A percentile compares a stretch with the other conserved stretches of the same genome.
Conservation (phyloP, 2,888 invertebrate species). For the Alviniconcha strummeri region DNA sequence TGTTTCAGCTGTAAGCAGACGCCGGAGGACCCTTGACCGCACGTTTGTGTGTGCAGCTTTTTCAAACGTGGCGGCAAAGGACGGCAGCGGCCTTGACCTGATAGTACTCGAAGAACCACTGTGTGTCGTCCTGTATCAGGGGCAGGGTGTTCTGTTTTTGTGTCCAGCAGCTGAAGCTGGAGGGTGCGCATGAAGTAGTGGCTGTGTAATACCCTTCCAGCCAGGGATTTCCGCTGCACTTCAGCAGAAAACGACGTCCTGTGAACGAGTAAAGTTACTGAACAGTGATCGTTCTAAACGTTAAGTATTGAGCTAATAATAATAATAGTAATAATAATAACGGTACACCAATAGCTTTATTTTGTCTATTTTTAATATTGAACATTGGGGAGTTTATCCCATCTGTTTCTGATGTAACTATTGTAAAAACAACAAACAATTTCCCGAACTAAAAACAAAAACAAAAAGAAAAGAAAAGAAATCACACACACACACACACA, state of each 20-base stretch:
- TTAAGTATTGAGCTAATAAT: not conserved
- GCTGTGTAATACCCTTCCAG: conserved; percentile 28
- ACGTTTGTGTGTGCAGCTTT: not conserved
- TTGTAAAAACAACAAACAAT: too few species aligned
- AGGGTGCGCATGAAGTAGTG: conserved; percentile 12
- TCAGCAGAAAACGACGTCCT: conserved; percentile 32
- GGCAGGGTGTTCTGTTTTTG: not conserved
- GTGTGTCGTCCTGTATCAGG: conserved; percentile 15
- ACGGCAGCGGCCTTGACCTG: conserved; percentile 17
- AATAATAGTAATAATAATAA: not conserved
- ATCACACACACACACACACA: not conserved
- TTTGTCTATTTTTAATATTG: too few species aligned
- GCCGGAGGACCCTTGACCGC: not conserved
- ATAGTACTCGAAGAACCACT: conserved; percentile 27
- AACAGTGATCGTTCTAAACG: too few species aligned
- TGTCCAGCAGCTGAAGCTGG: conserved; percentile 1
- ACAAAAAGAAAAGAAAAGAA: not conserved
- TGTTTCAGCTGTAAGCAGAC: conserved; percentile 8
- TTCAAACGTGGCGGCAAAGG: conserved; percentile 15
- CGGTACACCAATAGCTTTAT: not conserved
- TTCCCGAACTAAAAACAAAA: too few species aligned
- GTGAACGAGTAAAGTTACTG: not conserved
- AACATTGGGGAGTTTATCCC: too few species aligned
- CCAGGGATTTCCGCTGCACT: conserved; percentile 27
- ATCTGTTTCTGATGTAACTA: too few species aligned